Conservation (phyloP, 1,140 invertebrate genomes). For the Acromyrmex echinatior region DNA sequence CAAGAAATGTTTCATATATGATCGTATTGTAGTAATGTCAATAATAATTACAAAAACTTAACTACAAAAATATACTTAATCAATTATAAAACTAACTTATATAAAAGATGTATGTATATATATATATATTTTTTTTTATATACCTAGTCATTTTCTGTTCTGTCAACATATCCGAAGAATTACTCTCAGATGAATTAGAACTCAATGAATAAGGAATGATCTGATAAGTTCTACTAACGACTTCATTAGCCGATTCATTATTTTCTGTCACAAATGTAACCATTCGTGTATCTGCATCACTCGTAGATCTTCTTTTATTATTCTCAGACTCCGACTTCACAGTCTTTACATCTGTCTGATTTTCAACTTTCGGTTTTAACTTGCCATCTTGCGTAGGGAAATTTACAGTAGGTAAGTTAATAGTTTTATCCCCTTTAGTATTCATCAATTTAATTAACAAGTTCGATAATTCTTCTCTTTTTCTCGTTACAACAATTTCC, state of each 20-base stretch:
- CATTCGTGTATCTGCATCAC: slow-evolving; percentile 62
- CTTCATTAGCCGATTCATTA: slow-evolving; percentile 56
- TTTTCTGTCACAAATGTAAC: slow-evolving; percentile 62
- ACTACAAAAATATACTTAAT: background rate
- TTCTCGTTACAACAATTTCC: slow-evolving; percentile 91
- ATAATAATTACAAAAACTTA: background rate
- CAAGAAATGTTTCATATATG: background rate
- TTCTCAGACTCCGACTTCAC: slow-evolving; percentile 76
- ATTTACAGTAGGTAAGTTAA: slow-evolving; percentile 83
- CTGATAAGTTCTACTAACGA: slow-evolving; percentile 69
- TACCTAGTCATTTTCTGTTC: slow-evolving; percentile 72
- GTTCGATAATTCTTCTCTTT: slow-evolving; percentile 93
- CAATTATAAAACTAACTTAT: too few relatives aligned
- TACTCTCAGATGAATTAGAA: slow-evolving; percentile 74
- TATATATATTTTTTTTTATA: slow-evolving; percentile 14
- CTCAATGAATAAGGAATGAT: slow-evolving; percentile 78
- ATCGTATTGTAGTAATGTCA: background rate
- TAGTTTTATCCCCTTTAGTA: slow-evolving; percentile 82
- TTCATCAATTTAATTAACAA: slow-evolving; percentile 91
- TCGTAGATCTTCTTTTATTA: slow-evolving; percentile 79
- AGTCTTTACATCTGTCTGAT: slow-evolving; percentile 67
- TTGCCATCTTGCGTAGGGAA: slow-evolving; percentile 85
- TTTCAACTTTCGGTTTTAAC: slow-evolving; percentile 80
- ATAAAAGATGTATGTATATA: too few relatives aligned
- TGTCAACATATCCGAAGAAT: slow-evolving; percentile 72